Evolutionary conservation across 1,140 invertebrate species (phyloP).

Genomic region (Mycetomoellerius zeteki): DNA sequence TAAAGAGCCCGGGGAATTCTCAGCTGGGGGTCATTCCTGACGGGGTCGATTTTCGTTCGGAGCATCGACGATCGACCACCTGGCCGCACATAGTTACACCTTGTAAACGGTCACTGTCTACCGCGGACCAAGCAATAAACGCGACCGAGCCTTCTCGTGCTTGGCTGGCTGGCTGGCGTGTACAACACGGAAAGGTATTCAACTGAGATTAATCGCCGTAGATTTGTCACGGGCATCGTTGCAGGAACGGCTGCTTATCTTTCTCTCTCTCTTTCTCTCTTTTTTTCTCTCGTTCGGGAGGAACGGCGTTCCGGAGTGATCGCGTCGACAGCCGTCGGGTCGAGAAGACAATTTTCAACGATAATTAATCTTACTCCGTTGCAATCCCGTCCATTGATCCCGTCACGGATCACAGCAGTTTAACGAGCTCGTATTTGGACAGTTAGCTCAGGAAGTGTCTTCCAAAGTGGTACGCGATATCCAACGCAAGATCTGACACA

Average conservation of each 20-base stretch:
- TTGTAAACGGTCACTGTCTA: conserved; percentile 76
- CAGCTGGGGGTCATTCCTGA: conserved; percentile 81
- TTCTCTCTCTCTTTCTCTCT: neutral
- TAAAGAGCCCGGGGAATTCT: conserved; percentile 73
- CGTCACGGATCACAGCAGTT: conserved; percentile 45
- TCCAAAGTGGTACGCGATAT: neutral
- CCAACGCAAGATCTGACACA: neutral
- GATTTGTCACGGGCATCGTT: conserved; percentile 81
- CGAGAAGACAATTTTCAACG: conserved; percentile 61
- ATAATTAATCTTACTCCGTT: conserved; percentile 64
- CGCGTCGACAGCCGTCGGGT: conserved; percentile 66
- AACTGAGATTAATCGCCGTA: conserved; percentile 78
- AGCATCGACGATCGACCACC: conserved; percentile 78
- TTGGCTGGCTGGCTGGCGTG: conserved; percentile 29
- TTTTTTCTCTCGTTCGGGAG: neutral
- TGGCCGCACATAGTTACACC: conserved; percentile 77
- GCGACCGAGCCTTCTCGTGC: conserved; percentile 50
- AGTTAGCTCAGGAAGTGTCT: conserved; percentile 15
- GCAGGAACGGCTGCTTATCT: conserved; percentile 61
- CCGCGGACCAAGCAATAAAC: conserved; percentile 69
- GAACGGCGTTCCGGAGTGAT: conserved; percentile 39
- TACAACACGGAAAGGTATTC: conserved; percentile 55
- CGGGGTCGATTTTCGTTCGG: conserved; percentile 69
- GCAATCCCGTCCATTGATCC: conserved; percentile 47
- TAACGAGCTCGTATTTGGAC: conserved; percentile 58